These are phyloP conservation scores for Elgaria multicarinata DNA, from an alignment of 2,113 vertebrate genomes.

Conservation along the genomic window DNA sequence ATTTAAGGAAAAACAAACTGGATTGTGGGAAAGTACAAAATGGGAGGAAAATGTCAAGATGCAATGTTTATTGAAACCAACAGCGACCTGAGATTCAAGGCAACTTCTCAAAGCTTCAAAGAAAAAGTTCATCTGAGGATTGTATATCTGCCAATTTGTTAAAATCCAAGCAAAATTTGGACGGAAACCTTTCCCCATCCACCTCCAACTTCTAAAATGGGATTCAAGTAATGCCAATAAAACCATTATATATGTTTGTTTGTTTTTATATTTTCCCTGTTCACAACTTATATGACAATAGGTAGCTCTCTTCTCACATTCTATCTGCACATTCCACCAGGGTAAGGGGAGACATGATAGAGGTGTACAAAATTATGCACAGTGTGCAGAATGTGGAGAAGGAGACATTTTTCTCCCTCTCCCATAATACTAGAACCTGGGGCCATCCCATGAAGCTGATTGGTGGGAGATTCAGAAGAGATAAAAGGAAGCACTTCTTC, in stretches of 20 bases:
- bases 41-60: slow-evolving; percentile 11
- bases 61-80: slow-evolving; percentile 29
- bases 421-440: too few relatives aligned
- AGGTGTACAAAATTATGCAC: too few relatives aligned
- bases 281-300: not conserved
- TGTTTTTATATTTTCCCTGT: not conserved
- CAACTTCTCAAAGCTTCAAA: slow-evolving; percentile 26
- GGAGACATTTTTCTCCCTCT: too few relatives aligned
- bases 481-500: too few relatives aligned
- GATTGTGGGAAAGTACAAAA: slow-evolving; percentile 16
- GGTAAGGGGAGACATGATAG: too few relatives aligned
- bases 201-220: not conserved
- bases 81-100: slow-evolving; percentile 22
- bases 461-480: too few relatives aligned
- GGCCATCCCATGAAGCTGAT: too few relatives aligned
- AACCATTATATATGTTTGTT: not conserved
- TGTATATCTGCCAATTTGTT: slow-evolving; percentile 10
- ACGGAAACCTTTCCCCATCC: not conserved
- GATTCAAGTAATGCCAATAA: not conserved
- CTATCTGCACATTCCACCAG: not conserved
- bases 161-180: not conserved
- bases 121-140: slow-evolving; percentile 8
- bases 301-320: not conserved
- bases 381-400: too few relatives aligned
- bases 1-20: not conserved